Base-by-base conservation (phyloP, 2,797 vertebrate genomes). In the Momotus momota region DNA sequence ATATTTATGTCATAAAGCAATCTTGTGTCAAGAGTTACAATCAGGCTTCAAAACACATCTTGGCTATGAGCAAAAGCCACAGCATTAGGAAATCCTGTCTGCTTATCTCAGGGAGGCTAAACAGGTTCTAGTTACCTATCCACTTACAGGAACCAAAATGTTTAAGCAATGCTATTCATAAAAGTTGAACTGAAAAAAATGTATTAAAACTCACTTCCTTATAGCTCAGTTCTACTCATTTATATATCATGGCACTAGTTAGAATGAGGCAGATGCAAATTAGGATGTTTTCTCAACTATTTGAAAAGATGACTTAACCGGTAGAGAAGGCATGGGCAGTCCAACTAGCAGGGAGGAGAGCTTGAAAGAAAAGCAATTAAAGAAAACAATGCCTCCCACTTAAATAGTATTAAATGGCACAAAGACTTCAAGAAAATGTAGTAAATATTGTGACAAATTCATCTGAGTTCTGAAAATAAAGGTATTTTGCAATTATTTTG, bases 31-130 rank as follows among this genome's bases (percentile, higher is more conserved):
- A 61, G 74, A 92, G 45, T 61, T 80, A 77, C 49, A 72, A 48
- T 55, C 86, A 96, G 90, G 88, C 75, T 94, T 95, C 90, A 89
- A 94, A 97, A 93, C 83, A 71, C 17, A 88, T 81, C 33, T 77
- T 77, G 69, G 49, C 72, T 67, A 52, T 9, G 7, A 91, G 38
- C 6, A 3, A 95, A 96, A 93, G 75, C 70, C 66, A 83, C 79
- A 94, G 86, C 72, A 79, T 46, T 90, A 84, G 81, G 84, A 93
- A 94, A 95, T 89, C 45, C 81, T 67, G 40, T 61, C 54, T 90
- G 81, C 80, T 89, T 92, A 95, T 94, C 95, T 94, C 64, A 74
- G 38, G 27, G 45, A 95, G 35, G 84, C 48, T 78, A 45, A 90
- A 94, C 73, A 86, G 77, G 94, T 95, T 97, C 81, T 81, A 87